Percentiles rank a stretch among this genome's conserved stretches.
Evolutionary conservation across 1,140 invertebrate species (phyloP).

Genomic region (Carposina sasakii): DNA sequence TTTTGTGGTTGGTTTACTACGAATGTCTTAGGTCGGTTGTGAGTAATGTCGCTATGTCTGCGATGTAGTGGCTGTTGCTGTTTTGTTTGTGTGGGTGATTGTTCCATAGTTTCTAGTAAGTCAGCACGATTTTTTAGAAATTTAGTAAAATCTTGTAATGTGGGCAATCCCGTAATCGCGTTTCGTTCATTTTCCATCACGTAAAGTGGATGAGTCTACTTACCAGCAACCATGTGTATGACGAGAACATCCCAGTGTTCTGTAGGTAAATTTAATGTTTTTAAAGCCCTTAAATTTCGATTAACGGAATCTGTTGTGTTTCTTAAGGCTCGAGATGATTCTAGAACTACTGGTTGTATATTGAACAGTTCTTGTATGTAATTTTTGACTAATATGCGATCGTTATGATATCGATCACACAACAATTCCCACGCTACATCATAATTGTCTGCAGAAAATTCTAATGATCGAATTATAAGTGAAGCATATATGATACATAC

Average conservation of each 20-base stretch:
- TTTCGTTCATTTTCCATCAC: slow-evolving; percentile 7
- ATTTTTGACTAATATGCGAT: slow-evolving; percentile 15
- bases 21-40: slow-evolving; percentile 10
- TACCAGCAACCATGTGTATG: slow-evolving; percentile 9
- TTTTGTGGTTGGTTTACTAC: not conserved
- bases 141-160: slow-evolving; percentile 3
- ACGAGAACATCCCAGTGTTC: not conserved
- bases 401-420: slow-evolving; percentile 16
- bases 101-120: slow-evolving; percentile 5
- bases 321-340: not conserved
- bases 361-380: slow-evolving; percentile 4
- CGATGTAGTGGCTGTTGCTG: too few relatives aligned
- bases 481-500: too few relatives aligned
- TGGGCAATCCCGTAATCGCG: not conserved
- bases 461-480: slow-evolving; percentile 30
- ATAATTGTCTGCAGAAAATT: slow-evolving; percentile 23
- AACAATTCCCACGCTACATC: slow-evolving; percentile 14
- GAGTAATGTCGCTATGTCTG: slow-evolving; percentile 10
- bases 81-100: not conserved
- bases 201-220: slow-evolving; percentile 5
- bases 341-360: not conserved
- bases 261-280: slow-evolving; percentile 5
- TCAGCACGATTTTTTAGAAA: slow-evolving; percentile 9
- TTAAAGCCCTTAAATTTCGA: not conserved
- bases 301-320: not conserved